Base-by-base conservation (phyloP, 1,140 invertebrate species). In the Drosophila virilis region DNA sequence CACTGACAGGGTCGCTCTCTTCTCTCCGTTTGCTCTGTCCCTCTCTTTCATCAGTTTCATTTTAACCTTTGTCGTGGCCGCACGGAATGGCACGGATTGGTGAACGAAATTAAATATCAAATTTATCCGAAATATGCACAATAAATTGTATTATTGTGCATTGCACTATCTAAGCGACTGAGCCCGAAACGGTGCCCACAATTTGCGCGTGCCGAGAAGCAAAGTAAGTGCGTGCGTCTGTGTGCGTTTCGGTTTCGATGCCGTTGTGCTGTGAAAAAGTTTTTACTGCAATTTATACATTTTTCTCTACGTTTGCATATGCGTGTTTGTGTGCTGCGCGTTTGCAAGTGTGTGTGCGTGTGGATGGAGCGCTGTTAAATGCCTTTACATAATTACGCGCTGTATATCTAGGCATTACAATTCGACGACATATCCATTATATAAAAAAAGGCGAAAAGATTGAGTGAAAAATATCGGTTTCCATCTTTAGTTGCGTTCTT, bases 251-350 rank as follows among this genome's bases (percentile, higher is more conserved):
- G 45, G 38, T 58, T 57, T 62, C 13, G 33, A 50, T 74, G 54
- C 28, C 52, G 50, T 85, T 72, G 54, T 66, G 70, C 59, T 80
- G 78, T 89, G 85, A 88, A 88, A 88, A 89, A 88, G 73, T 89
- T 71, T 84, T 88, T 80, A 83, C 84, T 88, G 83, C 80, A 88
- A 83, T 89, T 78, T 74, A 58, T 74, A 74, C 80, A 88, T 89
- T 88, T 88, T 88, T 89, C 80, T 88, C 76, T 75, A 90, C 77
- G 84, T 83, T 68, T 78, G 70, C 69, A 43, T 70, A 45, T 75
- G 75, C 51, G 50, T 66, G 55, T 67, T n/a, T 61, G 57, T 48
- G 37, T 50, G 7, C 8, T 43, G 65, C 66, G 69, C 17, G 52
- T 62, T 59, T 67, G 52, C 46, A 43, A 50, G 45, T 22, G 32